These are phyloP conservation scores for Cyrtonyx montezumae DNA, from an alignment of 2,113 vertebrate species.

Conservation along the genomic window DNA sequence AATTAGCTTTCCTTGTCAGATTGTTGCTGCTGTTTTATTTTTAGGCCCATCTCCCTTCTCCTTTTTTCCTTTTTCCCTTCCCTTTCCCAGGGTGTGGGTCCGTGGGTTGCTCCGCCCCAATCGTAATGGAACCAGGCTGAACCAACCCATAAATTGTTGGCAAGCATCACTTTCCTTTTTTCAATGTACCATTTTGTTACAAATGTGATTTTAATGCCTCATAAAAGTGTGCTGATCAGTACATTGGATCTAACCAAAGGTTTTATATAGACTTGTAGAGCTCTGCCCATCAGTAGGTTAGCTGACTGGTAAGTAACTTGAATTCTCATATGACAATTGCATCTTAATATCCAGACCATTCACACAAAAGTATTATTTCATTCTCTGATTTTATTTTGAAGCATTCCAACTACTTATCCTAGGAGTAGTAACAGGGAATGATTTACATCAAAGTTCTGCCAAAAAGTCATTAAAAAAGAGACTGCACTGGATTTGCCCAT, in stretches of 20 bases:
- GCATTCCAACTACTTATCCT: not conserved
- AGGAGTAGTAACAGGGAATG: not conserved
- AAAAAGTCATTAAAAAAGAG: not conserved
- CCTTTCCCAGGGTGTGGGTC: too few relatives aligned
- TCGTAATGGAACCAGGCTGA: too few relatives aligned
- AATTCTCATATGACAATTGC: not conserved
- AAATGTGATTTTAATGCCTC: not conserved
- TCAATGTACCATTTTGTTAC: not conserved
- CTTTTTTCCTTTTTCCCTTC: too few relatives aligned
- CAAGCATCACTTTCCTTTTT: not conserved
- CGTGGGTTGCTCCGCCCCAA: too few relatives aligned
- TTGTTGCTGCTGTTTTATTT: too few relatives aligned
- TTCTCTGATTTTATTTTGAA: not conserved
- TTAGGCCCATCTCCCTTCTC: too few relatives aligned
- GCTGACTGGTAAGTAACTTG: not conserved
- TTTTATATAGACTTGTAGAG: not conserved
- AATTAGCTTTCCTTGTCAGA: too few relatives aligned
- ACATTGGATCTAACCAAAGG: not conserved
- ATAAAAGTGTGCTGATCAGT: fast-evolving
- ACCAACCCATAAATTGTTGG: too few relatives aligned
- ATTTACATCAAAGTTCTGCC: not conserved
- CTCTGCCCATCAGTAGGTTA: not conserved
- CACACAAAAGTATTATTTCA: not conserved
- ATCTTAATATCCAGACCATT: not conserved
- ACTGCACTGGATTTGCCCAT: not conserved